Percentiles rank a stretch among this genome's conserved stretches.
Evolutionary conservation across 92 coral and sea anemone species (phyloP).

Genomic region (Porites rus): DNA sequence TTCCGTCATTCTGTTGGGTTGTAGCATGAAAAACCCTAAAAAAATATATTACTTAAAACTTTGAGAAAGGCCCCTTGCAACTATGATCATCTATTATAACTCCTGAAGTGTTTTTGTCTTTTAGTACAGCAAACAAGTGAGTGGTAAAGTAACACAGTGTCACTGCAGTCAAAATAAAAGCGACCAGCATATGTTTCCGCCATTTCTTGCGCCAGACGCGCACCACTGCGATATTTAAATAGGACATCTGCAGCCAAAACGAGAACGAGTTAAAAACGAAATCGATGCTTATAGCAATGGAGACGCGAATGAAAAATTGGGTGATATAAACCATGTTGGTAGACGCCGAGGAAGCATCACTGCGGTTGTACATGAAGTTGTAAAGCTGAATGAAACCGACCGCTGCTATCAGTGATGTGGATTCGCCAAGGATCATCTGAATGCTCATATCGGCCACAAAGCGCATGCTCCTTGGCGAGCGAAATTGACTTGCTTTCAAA

Average conservation of each 20-base stretch:
- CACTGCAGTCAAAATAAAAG: slow-evolving; percentile 9
- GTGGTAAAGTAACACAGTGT: slow-evolving; percentile 37
- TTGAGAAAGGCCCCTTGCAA: too few species aligned
- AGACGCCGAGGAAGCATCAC: neutral
- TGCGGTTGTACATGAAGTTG: slow-evolving; percentile 53
- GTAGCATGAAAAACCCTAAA: too few species aligned
- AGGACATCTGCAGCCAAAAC: slow-evolving; percentile 46
- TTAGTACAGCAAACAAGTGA: slow-evolving; percentile 25
- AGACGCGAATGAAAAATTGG: slow-evolving; percentile 45
- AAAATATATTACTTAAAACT: too few species aligned
- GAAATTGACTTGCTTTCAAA: slow-evolving; percentile 26
- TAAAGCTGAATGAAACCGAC: slow-evolving; percentile 68
- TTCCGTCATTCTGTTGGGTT: too few species aligned
- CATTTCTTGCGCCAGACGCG: slow-evolving; percentile 61
- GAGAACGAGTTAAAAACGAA: slow-evolving; percentile 61
- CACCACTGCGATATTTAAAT: slow-evolving; percentile 42
- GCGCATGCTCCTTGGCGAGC: slow-evolving; percentile 77
- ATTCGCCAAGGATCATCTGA: slow-evolving; percentile 70
- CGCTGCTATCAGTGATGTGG: slow-evolving; percentile 60
- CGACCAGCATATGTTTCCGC: slow-evolving; percentile 47
- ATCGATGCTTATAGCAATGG: slow-evolving; percentile 64
- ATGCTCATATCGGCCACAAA: slow-evolving; percentile 76
- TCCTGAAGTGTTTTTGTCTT: neutral
- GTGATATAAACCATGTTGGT: neutral
- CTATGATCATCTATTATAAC: too few species aligned